A percentile compares a stretch with the other conserved stretches of the same genome.
phyloP scores from a whole-genome alignment of 2,113 vertebrate species.

The Pungitius pungitius region DNA sequence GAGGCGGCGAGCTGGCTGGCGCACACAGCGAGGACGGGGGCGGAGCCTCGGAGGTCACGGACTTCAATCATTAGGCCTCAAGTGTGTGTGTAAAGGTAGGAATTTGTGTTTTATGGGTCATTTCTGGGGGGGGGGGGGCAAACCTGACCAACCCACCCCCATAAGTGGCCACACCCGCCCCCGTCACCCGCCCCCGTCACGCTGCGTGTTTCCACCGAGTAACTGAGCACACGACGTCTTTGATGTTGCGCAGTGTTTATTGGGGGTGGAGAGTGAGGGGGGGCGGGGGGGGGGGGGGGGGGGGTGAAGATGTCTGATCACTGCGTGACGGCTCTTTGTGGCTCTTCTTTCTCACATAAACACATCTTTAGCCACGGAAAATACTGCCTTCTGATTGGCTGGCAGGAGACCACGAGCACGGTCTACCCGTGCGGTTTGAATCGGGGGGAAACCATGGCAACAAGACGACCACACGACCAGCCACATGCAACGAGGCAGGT shows the following conservation, averaged over 20 bases:
- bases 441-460: too few relatives aligned
- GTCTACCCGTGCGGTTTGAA: not conserved
- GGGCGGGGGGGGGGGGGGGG: conserved; percentile 8
- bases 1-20: conserved; percentile 21
- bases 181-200: conserved; percentile 29
- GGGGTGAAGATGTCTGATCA: not conserved
- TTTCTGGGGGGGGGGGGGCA: not conserved
- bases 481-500: too few relatives aligned
- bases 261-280: conserved; percentile 13
- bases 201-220: conserved; percentile 36
- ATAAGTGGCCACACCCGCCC: conserved; percentile 24
- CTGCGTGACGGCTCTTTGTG: not conserved
- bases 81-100: conserved; percentile 3
- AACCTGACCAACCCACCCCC: conserved; percentile 12
- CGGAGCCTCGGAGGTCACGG: conserved; percentile 36
- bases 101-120: conserved; percentile 28
- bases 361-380: not conserved
- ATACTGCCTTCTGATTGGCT: conserved; percentile 2
- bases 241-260: conserved; percentile 30
- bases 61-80: conserved; percentile 11
- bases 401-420: not conserved
- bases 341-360: not conserved
- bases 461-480: too few relatives aligned
- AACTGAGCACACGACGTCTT: conserved; percentile 25
- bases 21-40: not conserved